phyloP scores from a whole-genome alignment of 2,888 invertebrate genomes.

The Tetrapedia diversipes region DNA sequence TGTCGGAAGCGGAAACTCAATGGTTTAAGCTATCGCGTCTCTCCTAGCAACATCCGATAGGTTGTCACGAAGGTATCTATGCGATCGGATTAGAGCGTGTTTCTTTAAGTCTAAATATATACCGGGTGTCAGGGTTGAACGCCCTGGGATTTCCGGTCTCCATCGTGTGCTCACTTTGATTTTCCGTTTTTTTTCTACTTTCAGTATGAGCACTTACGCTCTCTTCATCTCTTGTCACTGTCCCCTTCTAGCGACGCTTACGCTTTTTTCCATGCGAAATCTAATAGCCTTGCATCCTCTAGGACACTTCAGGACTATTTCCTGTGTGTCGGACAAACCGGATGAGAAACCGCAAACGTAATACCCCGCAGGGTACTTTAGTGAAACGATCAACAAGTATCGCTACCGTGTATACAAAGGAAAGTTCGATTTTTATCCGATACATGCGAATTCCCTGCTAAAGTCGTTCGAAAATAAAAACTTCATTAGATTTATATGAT shows the following conservation, averaged over 20 bases:
- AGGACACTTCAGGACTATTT: conserved; percentile 82
- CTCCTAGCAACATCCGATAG: conserved; percentile 4
- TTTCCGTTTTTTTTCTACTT: conserved; percentile 64
- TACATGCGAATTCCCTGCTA: no score
- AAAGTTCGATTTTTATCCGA: no score
- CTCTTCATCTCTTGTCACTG: conserved; percentile 47
- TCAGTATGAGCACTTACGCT: conserved; percentile 61
- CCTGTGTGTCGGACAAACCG: conserved; percentile 78
- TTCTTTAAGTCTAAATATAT: conserved; percentile 80
- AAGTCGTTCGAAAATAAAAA: no score
- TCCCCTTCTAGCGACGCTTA: conserved; percentile 58
- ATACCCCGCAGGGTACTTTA: conserved; percentile 53
- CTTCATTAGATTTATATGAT: no score
- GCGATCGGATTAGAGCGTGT: conserved; percentile 73
- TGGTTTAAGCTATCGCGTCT: neutral
- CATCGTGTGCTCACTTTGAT: conserved; percentile 69
- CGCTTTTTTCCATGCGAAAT: conserved; percentile 74
- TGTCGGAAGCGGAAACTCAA: no score
- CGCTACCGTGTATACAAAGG: conserved; percentile 3
- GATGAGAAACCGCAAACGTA: conserved; percentile 81
- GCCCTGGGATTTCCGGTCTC: conserved; percentile 81
- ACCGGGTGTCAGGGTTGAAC: conserved; percentile 78
- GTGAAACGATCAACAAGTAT: conserved; percentile 31
- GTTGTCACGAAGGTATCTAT: conserved; percentile 48
- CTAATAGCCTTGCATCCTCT: conserved; percentile 80